Conservation (phyloP, 2,797 vertebrate genomes). For the Hybognathus amarus region DNA sequence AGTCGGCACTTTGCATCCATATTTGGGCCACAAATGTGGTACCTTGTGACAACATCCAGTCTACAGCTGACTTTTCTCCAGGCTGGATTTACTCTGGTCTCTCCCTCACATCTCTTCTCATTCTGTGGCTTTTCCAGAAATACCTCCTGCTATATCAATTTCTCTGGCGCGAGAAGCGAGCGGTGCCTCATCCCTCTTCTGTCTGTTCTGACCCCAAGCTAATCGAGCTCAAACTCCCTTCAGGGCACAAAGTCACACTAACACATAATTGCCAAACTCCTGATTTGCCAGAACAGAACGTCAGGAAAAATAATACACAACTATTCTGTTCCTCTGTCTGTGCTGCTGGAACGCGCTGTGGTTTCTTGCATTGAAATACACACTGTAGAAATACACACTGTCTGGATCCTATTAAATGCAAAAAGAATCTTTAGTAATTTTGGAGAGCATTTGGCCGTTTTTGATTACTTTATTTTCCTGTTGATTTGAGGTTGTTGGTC, state of each 20-base stretch:
- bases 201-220: slow-evolving; percentile 42
- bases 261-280: slow-evolving; percentile 33
- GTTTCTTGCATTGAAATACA: not conserved
- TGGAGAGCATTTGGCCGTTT: slow-evolving; percentile 27
- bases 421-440: slow-evolving; percentile 50
- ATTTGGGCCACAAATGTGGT: slow-evolving; percentile 41
- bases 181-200: slow-evolving; percentile 59
- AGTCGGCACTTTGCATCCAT: slow-evolving; percentile 26
- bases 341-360: slow-evolving; percentile 24
- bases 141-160: slow-evolving; percentile 69
- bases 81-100: slow-evolving; percentile 55
- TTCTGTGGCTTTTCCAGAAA: slow-evolving; percentile 70
- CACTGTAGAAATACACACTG: slow-evolving; percentile 27
- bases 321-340: slow-evolving; percentile 22
- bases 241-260: slow-evolving; percentile 30
- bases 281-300: slow-evolving; percentile 33
- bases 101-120: slow-evolving; percentile 53
- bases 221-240: slow-evolving; percentile 33
- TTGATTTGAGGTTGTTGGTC: slow-evolving; percentile 37
- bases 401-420: slow-evolving; percentile 52
- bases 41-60: slow-evolving; percentile 22
- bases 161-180: slow-evolving; percentile 57
- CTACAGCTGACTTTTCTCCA: slow-evolving; percentile 48
- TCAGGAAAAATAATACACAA: slow-evolving; percentile 30
- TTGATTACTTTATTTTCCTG: slow-evolving; percentile 42